Evolutionary conservation across 2,113 vertebrate genomes (phyloP), one percentile per base, ranked within the genome.

Genomic region (Nothocercus nigrocapillus): DNA sequence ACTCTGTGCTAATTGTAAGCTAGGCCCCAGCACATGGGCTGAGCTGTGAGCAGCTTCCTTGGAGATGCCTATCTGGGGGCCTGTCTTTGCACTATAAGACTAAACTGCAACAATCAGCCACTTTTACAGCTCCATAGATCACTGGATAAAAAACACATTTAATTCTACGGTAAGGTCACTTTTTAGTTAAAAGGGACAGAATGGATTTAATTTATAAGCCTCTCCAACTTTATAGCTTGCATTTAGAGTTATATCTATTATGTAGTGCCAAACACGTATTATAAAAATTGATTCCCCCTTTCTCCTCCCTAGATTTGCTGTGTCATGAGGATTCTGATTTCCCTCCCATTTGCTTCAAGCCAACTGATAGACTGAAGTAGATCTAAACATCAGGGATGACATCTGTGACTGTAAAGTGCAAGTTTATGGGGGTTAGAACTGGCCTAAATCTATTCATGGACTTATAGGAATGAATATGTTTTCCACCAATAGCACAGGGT

Each of bases 151-250:
- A 95, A 62, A 0, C 92, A 95, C 94, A 93, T 92, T 89, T 95
- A 96, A 90, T 96, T 96, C 96, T 82, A 87, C 21, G 81, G 90
- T 94, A 93, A 96, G 95, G 95, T 96, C 94, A 97, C 95, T 93
- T 96, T 95, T 96, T 94, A 95, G 66, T 97, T 95, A 92, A 96
- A 95, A 96, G 88, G 95, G 86, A 95, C 92, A 92, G 94, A 90
- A 96, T 2, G 11, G 92, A 66, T 96, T 96, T 96, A 95, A 97
- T 97, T 97, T 97, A 96, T 86, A 96, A 95, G 93, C 83, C 95
- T 96, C 93, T 97, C 88, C 92, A 96, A 95, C 62, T 96, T 96
- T 95, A 97, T 93, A 84, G 95, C 93, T 90, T 70, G 81, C 77
- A 76, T 96, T 96, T 97, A 77, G 95, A 95, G 81, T 94, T 96